These are phyloP conservation scores for Orthosia gothica DNA, from an alignment of 2,888 invertebrate species.

Conservation along the genomic window DNA sequence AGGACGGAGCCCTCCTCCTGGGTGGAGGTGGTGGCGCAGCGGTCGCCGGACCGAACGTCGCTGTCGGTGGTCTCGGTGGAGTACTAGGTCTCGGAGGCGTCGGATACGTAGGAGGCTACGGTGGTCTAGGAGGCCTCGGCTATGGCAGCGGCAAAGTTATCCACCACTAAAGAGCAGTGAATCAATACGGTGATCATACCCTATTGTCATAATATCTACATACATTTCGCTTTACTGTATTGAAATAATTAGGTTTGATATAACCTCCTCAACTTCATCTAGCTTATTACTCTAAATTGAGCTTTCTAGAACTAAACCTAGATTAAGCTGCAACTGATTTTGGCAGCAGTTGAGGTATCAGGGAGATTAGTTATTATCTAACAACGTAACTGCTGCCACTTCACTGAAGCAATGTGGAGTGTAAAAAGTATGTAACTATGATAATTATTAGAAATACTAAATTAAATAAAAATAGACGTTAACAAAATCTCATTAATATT, in stretches of 20 bases:
- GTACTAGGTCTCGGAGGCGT: slow-evolving; percentile 65
- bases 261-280: background rate
- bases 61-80: slow-evolving; percentile 68
- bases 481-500: slow-evolving; percentile 2
- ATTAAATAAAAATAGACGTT: background rate
- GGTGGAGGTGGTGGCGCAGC: slow-evolving; percentile 73
- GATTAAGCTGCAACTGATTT: background rate
- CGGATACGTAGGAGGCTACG: slow-evolving; percentile 63
- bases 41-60: slow-evolving; percentile 62
- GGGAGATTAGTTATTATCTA: background rate
- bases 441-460: no score
- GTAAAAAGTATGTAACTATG: no score
- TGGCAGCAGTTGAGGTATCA: slow-evolving; percentile 6
- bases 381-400: background rate
- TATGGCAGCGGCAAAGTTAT: slow-evolving; percentile 48
- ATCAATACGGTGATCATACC: slow-evolving; percentile 67
- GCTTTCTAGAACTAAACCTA: no score
- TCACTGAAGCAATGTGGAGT: background rate
- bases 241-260: slow-evolving; percentile 76
- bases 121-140: slow-evolving; percentile 50
- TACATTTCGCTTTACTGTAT: slow-evolving; percentile 82
- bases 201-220: slow-evolving; percentile 80
- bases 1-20: slow-evolving; percentile 81
- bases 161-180: slow-evolving; percentile 61
- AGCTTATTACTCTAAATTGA: background rate